A percentile compares a stretch with the other conserved stretches of the same genome.
phyloP scores from a whole-genome alignment of 2,113 vertebrate genomes.

The Bos taurus region ARS-UCD2.0 NC_037333.1:58102501-58103000 shows the following conservation, averaged over 20 bases:
- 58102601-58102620: background rate
- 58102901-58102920: background rate
- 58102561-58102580: background rate
- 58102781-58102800: background rate
- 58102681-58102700: background rate
- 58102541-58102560: background rate
- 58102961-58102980: background rate
- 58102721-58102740: background rate
- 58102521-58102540: background rate
- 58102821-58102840: background rate
- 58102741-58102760: background rate
- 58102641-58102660: background rate
- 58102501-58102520: background rate
- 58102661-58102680: background rate
- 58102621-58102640: background rate
- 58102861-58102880: background rate
- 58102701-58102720: background rate
- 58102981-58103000: background rate
- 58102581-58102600: background rate
- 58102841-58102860: background rate
- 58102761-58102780: background rate
- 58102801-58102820: background rate
- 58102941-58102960: background rate
- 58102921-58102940: background rate
- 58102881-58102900: background rate